A percentile compares a stretch with the other conserved stretches of the same genome.
phyloP scores from a whole-genome alignment of 2,888 invertebrate genomes.

The Halocaridina rubra region DNA sequence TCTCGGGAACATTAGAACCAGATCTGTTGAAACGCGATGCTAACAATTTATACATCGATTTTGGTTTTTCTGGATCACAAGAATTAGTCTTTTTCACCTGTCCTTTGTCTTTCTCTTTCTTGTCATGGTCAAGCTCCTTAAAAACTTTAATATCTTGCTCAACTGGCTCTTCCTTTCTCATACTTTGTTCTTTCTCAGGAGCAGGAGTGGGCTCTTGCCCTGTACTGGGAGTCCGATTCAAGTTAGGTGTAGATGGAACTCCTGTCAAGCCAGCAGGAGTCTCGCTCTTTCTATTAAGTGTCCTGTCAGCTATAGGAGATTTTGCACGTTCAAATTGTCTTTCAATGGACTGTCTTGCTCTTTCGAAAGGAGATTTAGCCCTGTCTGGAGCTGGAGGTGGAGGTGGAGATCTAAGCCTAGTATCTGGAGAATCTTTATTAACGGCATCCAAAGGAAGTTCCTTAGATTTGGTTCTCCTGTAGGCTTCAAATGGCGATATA shows the following conservation, averaged over 20 bases:
- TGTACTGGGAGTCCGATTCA: neutral
- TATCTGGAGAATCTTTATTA: neutral
- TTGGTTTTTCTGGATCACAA: slow-evolving; percentile 57
- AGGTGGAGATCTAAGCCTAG: slow-evolving; percentile 47
- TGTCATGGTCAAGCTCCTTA: neutral
- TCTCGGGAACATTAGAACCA: slow-evolving; percentile 48
- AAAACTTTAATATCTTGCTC: neutral
- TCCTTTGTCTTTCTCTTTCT: slow-evolving; percentile 28
- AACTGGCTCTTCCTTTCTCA: neutral
- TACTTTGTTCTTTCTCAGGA: neutral
- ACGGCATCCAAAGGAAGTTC: slow-evolving; percentile 37
- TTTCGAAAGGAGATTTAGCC: slow-evolving; percentile 56
- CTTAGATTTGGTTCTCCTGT: slow-evolving; percentile 53
- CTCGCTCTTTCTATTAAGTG: neutral
- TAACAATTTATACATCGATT: slow-evolving; percentile 61
- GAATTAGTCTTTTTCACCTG: slow-evolving; percentile 44
- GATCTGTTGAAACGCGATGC: slow-evolving; percentile 59
- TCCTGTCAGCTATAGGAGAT: slow-evolving; percentile 21
- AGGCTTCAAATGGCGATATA: slow-evolving; percentile 62
- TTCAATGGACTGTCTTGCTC: slow-evolving; percentile 38
- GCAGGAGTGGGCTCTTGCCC: no score
- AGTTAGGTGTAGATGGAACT: neutral
- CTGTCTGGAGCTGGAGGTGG: slow-evolving; percentile 35
- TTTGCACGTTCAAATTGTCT: slow-evolving; percentile 49
- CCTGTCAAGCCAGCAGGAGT: neutral